Evolutionary conservation across 2,113 vertebrate genomes (phyloP).

Genomic region (Sula dactylatra): DNA sequence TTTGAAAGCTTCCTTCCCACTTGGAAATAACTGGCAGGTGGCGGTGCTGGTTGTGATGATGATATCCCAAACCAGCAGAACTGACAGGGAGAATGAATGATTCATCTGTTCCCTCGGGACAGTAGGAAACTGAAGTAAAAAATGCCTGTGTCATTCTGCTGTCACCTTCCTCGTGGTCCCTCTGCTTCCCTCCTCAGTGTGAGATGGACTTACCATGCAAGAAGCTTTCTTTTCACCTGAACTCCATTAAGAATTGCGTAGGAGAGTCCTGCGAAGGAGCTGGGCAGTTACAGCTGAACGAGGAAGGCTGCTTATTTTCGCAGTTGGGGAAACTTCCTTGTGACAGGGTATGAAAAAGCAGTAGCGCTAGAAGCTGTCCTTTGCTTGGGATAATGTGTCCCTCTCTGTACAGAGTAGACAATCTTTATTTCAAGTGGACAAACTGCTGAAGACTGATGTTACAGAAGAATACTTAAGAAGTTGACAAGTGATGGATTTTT

Average conservation of each 20-base stretch:
- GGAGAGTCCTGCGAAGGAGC: background rate
- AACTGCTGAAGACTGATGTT: accelerated
- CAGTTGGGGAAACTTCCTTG: background rate
- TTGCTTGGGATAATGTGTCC: background rate
- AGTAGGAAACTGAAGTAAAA: background rate
- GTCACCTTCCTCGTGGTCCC: background rate
- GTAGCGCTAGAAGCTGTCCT: background rate
- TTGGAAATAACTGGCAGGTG: background rate
- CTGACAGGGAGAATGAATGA: background rate
- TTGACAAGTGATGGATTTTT: background rate
- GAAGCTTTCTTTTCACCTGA: background rate
- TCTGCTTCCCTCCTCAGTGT: background rate
- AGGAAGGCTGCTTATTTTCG: background rate
- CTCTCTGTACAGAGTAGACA: background rate
- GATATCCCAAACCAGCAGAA: background rate
- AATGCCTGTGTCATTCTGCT: accelerated
- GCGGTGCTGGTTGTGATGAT: background rate
- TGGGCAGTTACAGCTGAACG: no score
- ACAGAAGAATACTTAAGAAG: background rate
- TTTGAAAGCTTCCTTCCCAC: background rate
- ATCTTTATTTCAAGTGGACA: background rate
- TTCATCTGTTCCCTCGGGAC: background rate
- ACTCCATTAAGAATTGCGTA: background rate
- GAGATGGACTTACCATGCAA: background rate
- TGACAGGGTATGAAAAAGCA: background rate